Evolutionary conservation across 2,888 invertebrate species (phyloP).

Genomic region (Pardosa pseudoannulata): DNA sequence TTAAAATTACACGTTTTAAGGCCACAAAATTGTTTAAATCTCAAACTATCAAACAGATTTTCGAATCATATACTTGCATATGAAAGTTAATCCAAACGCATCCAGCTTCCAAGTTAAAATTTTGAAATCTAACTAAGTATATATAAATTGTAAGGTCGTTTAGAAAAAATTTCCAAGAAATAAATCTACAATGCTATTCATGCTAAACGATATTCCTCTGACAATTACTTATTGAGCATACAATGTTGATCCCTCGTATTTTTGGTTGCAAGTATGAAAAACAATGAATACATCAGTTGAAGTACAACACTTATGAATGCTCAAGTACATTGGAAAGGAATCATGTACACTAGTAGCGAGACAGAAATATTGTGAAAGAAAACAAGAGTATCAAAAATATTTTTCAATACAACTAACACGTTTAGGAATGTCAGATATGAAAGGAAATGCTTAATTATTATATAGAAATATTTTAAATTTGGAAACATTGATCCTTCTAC

Average conservation of each 20-base stretch:
- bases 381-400: slow-evolving; percentile 19
- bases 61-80: not conserved
- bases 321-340: not conserved
- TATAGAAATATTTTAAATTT: not conserved
- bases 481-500: too few relatives aligned
- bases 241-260: not conserved
- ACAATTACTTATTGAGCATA: not conserved
- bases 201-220: not conserved
- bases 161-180: not conserved
- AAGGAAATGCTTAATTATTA: not conserved
- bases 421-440: slow-evolving; percentile 13
- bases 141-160: not conserved
- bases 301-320: not conserved
- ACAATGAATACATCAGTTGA: not conserved
- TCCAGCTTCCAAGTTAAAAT: not conserved
- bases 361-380: not conserved
- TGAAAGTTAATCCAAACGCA: not conserved
- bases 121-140: not conserved
- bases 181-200: not conserved
- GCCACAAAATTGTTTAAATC: not conserved
- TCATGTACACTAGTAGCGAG: not conserved
- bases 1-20: not conserved
- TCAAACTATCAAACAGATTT: not conserved
- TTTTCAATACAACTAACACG: slow-evolving; percentile 2
- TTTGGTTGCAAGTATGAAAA: not conserved